Conservation (phyloP, 2,888 invertebrate species). For the Caenorhabditis macrosperma region DNA sequence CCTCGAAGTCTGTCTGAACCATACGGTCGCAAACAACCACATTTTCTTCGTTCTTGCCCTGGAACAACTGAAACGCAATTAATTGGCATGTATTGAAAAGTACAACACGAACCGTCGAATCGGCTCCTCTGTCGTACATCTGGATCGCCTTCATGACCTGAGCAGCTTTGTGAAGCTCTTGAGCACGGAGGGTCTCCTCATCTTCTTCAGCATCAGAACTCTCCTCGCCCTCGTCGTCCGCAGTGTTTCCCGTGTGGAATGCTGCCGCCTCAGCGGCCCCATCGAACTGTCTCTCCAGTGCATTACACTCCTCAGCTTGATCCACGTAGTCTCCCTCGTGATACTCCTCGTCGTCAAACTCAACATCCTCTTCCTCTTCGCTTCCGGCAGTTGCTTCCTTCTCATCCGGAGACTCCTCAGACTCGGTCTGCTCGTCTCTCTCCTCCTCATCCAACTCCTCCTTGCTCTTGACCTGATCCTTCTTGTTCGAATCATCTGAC, state of each 20-base stretch:
- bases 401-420: slow-evolving; percentile 34
- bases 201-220: too few species aligned
- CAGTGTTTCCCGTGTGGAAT: neutral
- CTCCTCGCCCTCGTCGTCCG: neutral
- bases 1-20: slow-evolving; percentile 38
- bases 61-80: slow-evolving; percentile 24
- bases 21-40: slow-evolving; percentile 15
- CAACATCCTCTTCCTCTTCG: slow-evolving; percentile 22
- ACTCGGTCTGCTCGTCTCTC: slow-evolving; percentile 25
- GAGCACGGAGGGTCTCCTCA: too few species aligned
- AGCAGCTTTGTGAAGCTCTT: too few species aligned
- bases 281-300: neutral
- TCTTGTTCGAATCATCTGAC: slow-evolving; percentile 23
- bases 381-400: slow-evolving; percentile 5
- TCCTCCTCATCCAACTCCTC: slow-evolving; percentile 20
- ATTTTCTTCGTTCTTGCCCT: slow-evolving; percentile 18
- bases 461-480: slow-evolving; percentile 8
- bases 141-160: too few species aligned
- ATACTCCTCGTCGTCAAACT: slow-evolving; percentile 43
- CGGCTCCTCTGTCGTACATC: too few species aligned
- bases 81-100: too few species aligned
- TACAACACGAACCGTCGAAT: too few species aligned
- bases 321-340: slow-evolving; percentile 30
- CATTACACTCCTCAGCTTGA: slow-evolving; percentile 25
- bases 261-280: neutral